Evolutionary conservation across 1,140 invertebrate genomes (phyloP).

Genomic region (Dendroctonus ponderosae): DNA sequence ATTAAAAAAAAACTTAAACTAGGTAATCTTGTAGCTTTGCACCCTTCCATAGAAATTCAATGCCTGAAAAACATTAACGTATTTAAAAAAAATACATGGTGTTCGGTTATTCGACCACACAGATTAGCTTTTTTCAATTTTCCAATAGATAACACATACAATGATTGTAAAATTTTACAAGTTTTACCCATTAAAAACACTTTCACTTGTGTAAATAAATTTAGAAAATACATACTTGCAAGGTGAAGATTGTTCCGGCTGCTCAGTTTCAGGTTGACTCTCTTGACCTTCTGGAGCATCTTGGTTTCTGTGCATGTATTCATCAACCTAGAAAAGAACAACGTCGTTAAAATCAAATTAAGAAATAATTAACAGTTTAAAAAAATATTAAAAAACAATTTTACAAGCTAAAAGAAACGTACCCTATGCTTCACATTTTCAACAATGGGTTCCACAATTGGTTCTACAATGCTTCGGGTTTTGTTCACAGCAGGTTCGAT

Average conservation of each 20-base stretch:
- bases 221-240: not conserved
- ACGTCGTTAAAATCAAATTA: not conserved
- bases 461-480: conserved; percentile 39
- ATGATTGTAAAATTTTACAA: too few relatives aligned
- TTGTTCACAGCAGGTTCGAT: conserved; percentile 41
- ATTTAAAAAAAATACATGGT: too few relatives aligned
- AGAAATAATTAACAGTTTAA: not conserved
- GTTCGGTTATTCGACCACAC: too few relatives aligned
- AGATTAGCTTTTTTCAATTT: too few relatives aligned
- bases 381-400: not conserved
- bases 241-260: not conserved
- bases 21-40: too few relatives aligned
- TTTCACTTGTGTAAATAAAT: too few relatives aligned
- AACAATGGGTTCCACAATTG: conserved; percentile 39
- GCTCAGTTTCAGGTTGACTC: not conserved
- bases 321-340: conserved; percentile 34
- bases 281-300: conserved; percentile 14
- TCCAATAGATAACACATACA: too few relatives aligned
- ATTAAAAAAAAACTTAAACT: too few relatives aligned
- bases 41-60: too few relatives aligned
- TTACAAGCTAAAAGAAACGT: not conserved
- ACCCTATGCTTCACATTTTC: conserved; percentile 41
- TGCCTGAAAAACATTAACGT: too few relatives aligned
- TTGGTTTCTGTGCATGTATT: conserved; percentile 34
- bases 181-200: too few relatives aligned